These are phyloP conservation scores for Pseudomyrmex pallidus DNA, from an alignment of 1,140 invertebrate species.

Conservation along the genomic window DNA sequence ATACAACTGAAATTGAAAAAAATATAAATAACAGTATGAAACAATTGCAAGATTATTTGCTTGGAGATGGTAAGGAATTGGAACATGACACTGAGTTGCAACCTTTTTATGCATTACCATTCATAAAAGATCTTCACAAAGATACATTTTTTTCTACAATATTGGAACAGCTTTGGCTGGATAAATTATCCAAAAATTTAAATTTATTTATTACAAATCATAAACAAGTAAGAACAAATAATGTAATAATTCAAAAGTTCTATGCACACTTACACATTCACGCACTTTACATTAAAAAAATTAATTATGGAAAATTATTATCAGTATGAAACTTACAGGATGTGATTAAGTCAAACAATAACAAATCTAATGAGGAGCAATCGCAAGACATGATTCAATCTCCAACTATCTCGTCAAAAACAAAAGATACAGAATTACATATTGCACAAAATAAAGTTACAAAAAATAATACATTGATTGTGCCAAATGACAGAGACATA, in stretches of 20 bases:
- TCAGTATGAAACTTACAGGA: slow-evolving; percentile 35
- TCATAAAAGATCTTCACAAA: slow-evolving; percentile 85
- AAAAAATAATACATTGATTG: slow-evolving; percentile 58
- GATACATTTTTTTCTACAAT: slow-evolving; percentile 86
- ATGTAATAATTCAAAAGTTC: slow-evolving; percentile 36
- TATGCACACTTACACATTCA: slow-evolving; percentile 2
- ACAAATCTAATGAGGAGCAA: slow-evolving; percentile 30
- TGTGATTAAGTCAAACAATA: slow-evolving; percentile 19
- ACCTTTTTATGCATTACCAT: slow-evolving; percentile 87
- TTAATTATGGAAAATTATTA: slow-evolving; percentile 6
- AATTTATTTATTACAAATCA: slow-evolving; percentile 64
- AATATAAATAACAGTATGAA: slow-evolving; percentile 80
- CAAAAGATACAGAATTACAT: slow-evolving; percentile 14
- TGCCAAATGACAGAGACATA: slow-evolving; percentile 74
- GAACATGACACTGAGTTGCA: slow-evolving; percentile 86
- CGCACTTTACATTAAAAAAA: slow-evolving; percentile 40
- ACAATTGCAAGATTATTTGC: slow-evolving; percentile 85
- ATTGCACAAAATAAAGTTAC: slow-evolving; percentile 30
- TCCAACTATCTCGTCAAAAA: slow-evolving; percentile 8
- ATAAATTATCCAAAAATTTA: slow-evolving; percentile 63
- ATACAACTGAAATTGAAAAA: slow-evolving; percentile 59
- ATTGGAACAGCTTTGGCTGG: slow-evolving; percentile 83
- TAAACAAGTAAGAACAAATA: slow-evolving; percentile 62
- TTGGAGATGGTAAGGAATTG: slow-evolving; percentile 84
- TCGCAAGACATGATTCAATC: slow-evolving; percentile 21